Conservation (phyloP, 1,140 invertebrate species). For the Lasioglossum albipes region DNA sequence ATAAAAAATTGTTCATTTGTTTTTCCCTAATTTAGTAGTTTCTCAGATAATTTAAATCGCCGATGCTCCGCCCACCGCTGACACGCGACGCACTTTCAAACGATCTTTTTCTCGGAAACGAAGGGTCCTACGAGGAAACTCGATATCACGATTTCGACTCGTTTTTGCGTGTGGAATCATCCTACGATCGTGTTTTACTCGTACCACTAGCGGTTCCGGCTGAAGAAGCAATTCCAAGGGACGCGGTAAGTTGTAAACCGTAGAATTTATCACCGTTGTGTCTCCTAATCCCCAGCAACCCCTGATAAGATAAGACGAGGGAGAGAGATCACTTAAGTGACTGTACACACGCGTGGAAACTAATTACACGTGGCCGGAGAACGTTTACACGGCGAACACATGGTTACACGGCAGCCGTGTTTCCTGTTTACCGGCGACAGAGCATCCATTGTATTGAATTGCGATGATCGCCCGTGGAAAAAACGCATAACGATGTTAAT, state of each 20-base stretch:
- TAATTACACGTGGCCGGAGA: slow-evolving; percentile 39
- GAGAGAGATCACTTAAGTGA: slow-evolving; percentile 28
- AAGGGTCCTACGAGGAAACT: background rate
- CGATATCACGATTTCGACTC: background rate
- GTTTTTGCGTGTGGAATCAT: background rate
- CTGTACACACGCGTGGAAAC: slow-evolving; percentile 35
- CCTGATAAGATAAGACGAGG: slow-evolving; percentile 68
- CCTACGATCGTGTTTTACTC: background rate
- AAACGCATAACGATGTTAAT: slow-evolving; percentile 26
- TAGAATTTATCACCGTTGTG: slow-evolving; percentile 60
- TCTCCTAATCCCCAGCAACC: slow-evolving; percentile 18
- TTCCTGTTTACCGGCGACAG: slow-evolving; percentile 39
- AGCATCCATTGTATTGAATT: background rate
- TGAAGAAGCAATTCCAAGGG: slow-evolving; percentile 68
- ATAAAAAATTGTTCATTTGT: no score
- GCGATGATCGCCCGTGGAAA: slow-evolving; percentile 14
- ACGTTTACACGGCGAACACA: slow-evolving; percentile 31
- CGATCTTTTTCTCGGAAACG: background rate
- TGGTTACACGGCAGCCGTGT: slow-evolving; percentile 36
- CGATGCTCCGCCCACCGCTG: no score
- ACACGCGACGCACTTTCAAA: background rate
- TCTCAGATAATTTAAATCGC: no score
- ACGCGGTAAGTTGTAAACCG: slow-evolving; percentile 59
- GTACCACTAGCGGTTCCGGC: background rate
- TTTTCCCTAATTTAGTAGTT: no score